Conservation (phyloP, 2,113 vertebrate species). For the Megaceryle maxima region DNA sequence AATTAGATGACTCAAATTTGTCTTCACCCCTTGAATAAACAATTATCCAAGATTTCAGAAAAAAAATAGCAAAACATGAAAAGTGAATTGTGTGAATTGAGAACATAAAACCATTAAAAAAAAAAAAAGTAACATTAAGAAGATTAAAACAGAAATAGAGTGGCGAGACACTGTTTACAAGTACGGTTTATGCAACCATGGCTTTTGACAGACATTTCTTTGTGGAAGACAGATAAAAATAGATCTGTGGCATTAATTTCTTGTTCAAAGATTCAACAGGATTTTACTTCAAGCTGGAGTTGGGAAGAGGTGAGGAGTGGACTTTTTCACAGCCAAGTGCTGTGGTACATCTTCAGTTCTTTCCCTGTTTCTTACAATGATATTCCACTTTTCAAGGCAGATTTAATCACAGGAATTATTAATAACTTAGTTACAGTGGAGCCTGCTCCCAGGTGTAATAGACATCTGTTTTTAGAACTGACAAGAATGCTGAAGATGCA, state of each 20-base stretch:
- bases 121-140: neutral
- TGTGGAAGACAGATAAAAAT: neutral
- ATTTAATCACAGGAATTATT: neutral
- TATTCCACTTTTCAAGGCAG: neutral
- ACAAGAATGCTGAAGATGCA: neutral
- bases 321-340: neutral
- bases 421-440: neutral
- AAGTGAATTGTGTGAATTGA: neutral
- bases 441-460: fast-evolving
- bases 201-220: neutral
- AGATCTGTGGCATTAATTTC: neutral
- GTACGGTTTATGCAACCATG: neutral
- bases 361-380: neutral
- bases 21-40: neutral
- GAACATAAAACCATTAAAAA: neutral
- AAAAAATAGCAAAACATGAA: neutral
- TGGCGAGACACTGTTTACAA: neutral
- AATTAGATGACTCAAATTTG: neutral
- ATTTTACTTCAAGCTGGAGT: neutral
- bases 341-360: neutral
- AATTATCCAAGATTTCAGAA: neutral
- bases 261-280: neutral
- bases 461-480: neutral
- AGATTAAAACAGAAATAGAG: neutral
- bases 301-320: neutral